phyloP scores from a whole-genome alignment of 2,797 vertebrate genomes.

The Hippocampus kuda region DNA sequence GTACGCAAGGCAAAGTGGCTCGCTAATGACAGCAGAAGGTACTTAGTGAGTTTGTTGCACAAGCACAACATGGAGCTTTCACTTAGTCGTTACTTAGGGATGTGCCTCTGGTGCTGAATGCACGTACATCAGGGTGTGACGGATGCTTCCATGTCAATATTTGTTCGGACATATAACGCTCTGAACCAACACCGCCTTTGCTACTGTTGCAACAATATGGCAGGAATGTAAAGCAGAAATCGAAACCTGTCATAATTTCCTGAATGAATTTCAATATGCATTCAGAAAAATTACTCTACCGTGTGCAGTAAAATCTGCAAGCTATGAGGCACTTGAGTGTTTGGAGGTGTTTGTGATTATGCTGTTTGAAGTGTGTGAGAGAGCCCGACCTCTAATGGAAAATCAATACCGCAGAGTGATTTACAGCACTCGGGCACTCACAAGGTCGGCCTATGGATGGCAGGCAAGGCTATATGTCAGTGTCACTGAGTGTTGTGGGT shows the following conservation, averaged over 20 bases:
- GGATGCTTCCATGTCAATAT: constrained; percentile 17
- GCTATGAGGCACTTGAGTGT: not conserved
- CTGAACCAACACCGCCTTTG: constrained; percentile 6
- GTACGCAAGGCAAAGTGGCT: constrained; percentile 44
- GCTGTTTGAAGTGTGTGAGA: constrained; percentile 46
- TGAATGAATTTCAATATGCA: not conserved
- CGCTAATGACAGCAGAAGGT: constrained; percentile 39
- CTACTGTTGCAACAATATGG: constrained; percentile 11
- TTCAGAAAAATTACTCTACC: not conserved
- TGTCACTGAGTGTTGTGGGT: constrained; percentile 31
- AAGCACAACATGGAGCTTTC: constrained; percentile 18
- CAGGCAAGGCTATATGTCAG: constrained; percentile 45
- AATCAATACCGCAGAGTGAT: constrained; percentile 66
- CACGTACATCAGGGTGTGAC: constrained; percentile 27
- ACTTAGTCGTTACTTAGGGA: constrained; percentile 16
- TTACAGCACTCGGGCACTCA: constrained; percentile 59
- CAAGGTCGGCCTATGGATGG: constrained; percentile 34
- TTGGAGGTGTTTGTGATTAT: constrained; percentile 51
- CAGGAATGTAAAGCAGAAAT: constrained; percentile 1
- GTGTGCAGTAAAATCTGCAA: not conserved
- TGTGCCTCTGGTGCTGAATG: constrained; percentile 20
- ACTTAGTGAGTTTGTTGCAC: constrained; percentile 43
- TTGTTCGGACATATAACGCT: constrained; percentile 17
- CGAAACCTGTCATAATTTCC: not conserved
- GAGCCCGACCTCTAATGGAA: constrained; percentile 56